These are phyloP conservation scores for Bhutanitis thaidina DNA, from an alignment of 2,888 invertebrate species.

Conservation along the genomic window DNA sequence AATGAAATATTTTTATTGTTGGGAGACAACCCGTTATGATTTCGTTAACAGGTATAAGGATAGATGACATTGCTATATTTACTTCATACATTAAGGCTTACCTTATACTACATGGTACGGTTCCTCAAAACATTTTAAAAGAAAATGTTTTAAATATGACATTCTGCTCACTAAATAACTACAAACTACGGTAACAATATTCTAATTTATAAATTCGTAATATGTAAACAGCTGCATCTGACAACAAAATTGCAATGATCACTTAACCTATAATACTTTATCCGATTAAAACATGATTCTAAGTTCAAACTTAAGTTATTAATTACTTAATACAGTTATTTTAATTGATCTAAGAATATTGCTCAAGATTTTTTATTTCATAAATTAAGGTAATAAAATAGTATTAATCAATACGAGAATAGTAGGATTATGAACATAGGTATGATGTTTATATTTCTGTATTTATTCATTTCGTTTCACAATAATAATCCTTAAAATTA, in stretches of 20 bases:
- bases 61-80: neutral
- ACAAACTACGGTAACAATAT: slow-evolving; percentile 69
- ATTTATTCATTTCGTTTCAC: slow-evolving; percentile 1
- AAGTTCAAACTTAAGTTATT: neutral
- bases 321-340: neutral
- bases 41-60: neutral
- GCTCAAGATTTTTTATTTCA: neutral
- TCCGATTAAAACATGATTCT: slow-evolving; percentile 38
- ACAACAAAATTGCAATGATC: slow-evolving; percentile 35
- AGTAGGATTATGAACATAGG: slow-evolving; percentile 27
- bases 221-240: slow-evolving; percentile 57
- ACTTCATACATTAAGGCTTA: neutral
- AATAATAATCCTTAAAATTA: slow-evolving; percentile 8
- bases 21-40: neutral
- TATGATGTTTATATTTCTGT: neutral
- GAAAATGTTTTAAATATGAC: slow-evolving; percentile 36
- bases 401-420: slow-evolving; percentile 42
- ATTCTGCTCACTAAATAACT: slow-evolving; percentile 51
- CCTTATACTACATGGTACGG: neutral
- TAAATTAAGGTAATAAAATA: neutral
- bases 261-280: slow-evolving; percentile 53
- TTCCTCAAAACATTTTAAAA: slow-evolving; percentile 24
- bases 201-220: slow-evolving; percentile 70
- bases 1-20: slow-evolving; percentile 33
- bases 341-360: neutral